phyloP scores from a whole-genome alignment of 2,797 vertebrate species.

The Myotis pilosus region DNA sequence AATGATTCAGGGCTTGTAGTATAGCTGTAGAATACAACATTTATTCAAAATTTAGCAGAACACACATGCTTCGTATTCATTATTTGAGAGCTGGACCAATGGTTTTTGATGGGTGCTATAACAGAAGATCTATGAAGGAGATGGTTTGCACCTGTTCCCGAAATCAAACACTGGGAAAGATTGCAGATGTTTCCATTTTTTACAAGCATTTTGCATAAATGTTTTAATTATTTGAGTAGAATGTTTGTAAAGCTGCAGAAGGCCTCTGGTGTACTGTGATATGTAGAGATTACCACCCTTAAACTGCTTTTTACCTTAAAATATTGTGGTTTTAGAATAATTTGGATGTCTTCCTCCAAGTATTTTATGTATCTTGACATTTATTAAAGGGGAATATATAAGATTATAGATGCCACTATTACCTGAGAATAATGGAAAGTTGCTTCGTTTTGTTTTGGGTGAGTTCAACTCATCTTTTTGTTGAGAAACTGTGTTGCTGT shows the following conservation, averaged over 20 bases:
- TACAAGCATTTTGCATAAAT: slow-evolving; percentile 24
- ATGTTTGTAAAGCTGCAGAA: slow-evolving; percentile 36
- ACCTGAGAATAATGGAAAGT: slow-evolving; percentile 37
- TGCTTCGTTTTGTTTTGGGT: slow-evolving; percentile 38
- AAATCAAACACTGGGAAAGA: slow-evolving; percentile 36
- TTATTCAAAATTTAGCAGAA: background rate
- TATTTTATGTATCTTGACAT: slow-evolving; percentile 49
- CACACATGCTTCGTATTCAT: background rate
- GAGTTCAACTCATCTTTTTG: slow-evolving; percentile 50
- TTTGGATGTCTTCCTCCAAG: slow-evolving; percentile 46
- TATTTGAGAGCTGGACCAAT: background rate
- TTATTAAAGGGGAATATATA: slow-evolving; percentile 22
- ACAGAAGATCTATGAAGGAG: slow-evolving; percentile 1
- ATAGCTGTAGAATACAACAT: background rate
- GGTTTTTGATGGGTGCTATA: background rate
- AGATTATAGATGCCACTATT: slow-evolving; percentile 41
- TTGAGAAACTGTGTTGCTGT: slow-evolving; percentile 57
- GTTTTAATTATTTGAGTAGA: background rate
- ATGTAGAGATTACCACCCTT: background rate
- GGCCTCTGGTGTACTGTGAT: background rate
- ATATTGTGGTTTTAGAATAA: slow-evolving; percentile 45
- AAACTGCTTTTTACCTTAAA: slow-evolving; percentile 42
- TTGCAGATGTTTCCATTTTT: background rate
- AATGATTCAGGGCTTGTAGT: slow-evolving; percentile 15
- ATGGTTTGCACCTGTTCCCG: background rate